Percentiles rank a stretch among this genome's conserved stretches.
phyloP scores from a whole-genome alignment of 2,888 invertebrate species.

The Drosophila aldrichi region DNA sequence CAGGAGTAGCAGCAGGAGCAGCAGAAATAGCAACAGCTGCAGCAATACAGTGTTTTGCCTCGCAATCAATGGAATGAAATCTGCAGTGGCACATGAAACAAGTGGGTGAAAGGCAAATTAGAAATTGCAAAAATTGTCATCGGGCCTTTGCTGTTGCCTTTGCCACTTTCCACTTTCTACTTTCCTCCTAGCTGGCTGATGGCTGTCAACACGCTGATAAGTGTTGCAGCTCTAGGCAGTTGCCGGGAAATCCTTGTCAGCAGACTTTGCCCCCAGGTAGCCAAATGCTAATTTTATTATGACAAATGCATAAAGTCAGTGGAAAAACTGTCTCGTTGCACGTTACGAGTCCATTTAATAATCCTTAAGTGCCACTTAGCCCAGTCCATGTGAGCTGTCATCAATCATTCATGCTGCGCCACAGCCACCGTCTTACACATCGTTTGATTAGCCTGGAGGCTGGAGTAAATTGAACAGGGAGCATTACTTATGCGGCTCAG shows the following conservation, averaged over 20 bases:
- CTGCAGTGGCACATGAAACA: slow-evolving; percentile 49
- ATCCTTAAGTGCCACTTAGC: slow-evolving; percentile 23
- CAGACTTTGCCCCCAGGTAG: slow-evolving; percentile 15
- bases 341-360: slow-evolving; percentile 23
- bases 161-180: slow-evolving; percentile 11
- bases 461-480: slow-evolving; percentile 9
- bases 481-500: slow-evolving; percentile 27
- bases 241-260: slow-evolving; percentile 23
- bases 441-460: slow-evolving; percentile 5
- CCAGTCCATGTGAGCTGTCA: slow-evolving; percentile 18
- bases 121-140: slow-evolving; percentile 46
- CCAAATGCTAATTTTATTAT: slow-evolving; percentile 73
- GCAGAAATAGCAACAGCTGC: slow-evolving; percentile 3
- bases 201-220: slow-evolving; percentile 69
- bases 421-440: slow-evolving; percentile 59
- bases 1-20: background rate
- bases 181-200: slow-evolving; percentile 24
- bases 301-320: slow-evolving; percentile 62
- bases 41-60: slow-evolving; percentile 1
- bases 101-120: slow-evolving; percentile 59
- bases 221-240: slow-evolving; percentile 46
- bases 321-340: slow-evolving; percentile 16
- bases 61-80: slow-evolving; percentile 49
- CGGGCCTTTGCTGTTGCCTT: background rate
- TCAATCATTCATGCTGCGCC: slow-evolving; percentile 31